These are phyloP conservation scores for Cynopterus sphinx DNA, from an alignment of 2,797 vertebrate genomes.

Conservation along the genomic window DNA sequence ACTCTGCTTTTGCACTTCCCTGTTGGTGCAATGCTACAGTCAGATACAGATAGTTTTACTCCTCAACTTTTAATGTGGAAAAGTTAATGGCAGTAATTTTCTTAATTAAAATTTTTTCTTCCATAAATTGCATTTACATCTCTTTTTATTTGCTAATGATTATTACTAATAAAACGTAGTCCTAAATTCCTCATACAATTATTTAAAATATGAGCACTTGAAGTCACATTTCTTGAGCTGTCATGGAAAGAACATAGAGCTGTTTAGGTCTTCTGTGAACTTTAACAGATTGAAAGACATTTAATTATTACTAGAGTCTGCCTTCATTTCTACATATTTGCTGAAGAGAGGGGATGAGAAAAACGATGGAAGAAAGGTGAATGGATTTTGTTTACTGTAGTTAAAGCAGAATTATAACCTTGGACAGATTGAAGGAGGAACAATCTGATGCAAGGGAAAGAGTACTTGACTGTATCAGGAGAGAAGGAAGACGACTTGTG, in stretches of 20 bases:
- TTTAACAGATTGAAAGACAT: not conserved
- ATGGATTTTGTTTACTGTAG: not conserved
- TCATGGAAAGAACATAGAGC: not conserved
- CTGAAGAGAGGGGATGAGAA: not conserved
- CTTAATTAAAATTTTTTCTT: not conserved
- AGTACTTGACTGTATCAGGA: not conserved
- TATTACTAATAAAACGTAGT: not conserved
- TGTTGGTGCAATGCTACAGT: not conserved
- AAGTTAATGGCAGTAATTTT: not conserved
- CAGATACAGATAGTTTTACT: not conserved
- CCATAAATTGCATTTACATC: not conserved
- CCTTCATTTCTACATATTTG: not conserved
- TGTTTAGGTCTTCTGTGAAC: not conserved
- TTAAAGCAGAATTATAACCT: not conserved
- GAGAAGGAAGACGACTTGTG: not conserved
- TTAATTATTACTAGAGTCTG: not conserved
- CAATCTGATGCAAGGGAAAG: not conserved
- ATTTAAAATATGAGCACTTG: not conserved
- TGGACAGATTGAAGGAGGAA: not conserved
- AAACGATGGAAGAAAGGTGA: not conserved
- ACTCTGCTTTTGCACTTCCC: not conserved
- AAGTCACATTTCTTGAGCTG: not conserved
- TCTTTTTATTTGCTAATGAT: not conserved
- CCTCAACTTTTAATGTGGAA: not conserved
- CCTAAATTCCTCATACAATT: not conserved